Base-by-base conservation (phyloP, 2,888 invertebrate species). In the Cecidostiba fungosa region DNA sequence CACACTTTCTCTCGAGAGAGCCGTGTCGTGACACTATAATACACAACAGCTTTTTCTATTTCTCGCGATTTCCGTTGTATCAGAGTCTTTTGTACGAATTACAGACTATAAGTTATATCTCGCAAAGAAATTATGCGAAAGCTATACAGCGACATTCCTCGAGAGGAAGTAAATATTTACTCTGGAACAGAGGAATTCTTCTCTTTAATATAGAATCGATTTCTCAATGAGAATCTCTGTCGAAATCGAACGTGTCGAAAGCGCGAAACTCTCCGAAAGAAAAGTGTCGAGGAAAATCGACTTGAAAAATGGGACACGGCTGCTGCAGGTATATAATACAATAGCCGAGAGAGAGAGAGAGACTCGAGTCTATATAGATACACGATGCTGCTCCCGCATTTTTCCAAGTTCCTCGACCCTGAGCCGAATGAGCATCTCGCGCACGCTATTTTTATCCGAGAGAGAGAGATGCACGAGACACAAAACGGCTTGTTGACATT, bases 371-470 rank as follows among this genome's bases (percentile, higher is more conserved):
- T 5, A 54, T 5, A 54, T 54, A 54, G 5, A 54, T 5, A 36
- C 26, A 19, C 19, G 70, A 19, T 26, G 32, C 32, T n/a, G n/a
- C n/a, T 26, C 39, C 3, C 62, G 69, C 85, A 85, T 85, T 85
- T 85, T 83, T 83, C 76, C 54, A 82, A 86, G 86, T 86, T 85
- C 82, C 72, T 85, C 86, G 84, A 86, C 78, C 86, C 86, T 86
- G 82, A 86, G 82, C 82, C 81, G 72, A 84, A 84, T 84, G 78
- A 78, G 77, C 23, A 59, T 72, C 50, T 66, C 76, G 29, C 26
- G 62, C 19, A 6, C 5, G 50, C 81, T 85, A 85, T 85, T 85
- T 82, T 72, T 78, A 66, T 2, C 6, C 16, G 29, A 12, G 23
- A 12, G 29, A 66, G 66, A 0, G 66, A 26, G 16, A 29, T 1